phyloP scores from a whole-genome alignment of 2,113 vertebrate genomes.

The Podilymbus podiceps region DNA sequence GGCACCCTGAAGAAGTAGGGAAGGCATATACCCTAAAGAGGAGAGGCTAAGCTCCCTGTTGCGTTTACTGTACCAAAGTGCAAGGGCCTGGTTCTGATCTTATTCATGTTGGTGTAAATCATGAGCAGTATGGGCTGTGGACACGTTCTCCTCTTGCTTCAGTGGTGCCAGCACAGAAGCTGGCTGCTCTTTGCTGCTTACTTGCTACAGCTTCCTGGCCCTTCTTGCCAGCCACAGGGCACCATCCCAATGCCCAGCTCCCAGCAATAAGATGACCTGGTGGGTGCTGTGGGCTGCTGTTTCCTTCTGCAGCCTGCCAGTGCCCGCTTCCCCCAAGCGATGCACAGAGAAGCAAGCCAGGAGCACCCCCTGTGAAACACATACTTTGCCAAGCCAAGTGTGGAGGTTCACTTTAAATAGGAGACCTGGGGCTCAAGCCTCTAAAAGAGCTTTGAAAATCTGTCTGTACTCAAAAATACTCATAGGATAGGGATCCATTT shows the following conservation, averaged over 20 bases:
- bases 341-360: neutral
- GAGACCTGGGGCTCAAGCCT: neutral
- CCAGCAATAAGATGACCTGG: neutral
- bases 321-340: neutral
- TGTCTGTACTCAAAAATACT: neutral
- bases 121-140: neutral
- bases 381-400: neutral
- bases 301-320: neutral
- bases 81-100: neutral
- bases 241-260: accelerated
- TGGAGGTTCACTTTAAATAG: neutral
- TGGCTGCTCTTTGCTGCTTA: neutral
- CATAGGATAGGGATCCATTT: neutral
- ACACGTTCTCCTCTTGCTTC: neutral
- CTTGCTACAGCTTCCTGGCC: neutral
- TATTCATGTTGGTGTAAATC: neutral
- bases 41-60: neutral
- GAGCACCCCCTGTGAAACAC: neutral
- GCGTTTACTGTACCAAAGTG: neutral
- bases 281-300: neutral
- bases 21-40: neutral
- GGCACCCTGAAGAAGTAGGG: neutral
- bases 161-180: neutral
- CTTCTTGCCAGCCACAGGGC: neutral
- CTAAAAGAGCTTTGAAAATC: neutral